phyloP scores from a whole-genome alignment of 2,888 invertebrate species.

The Spodoptera exigua region DNA sequence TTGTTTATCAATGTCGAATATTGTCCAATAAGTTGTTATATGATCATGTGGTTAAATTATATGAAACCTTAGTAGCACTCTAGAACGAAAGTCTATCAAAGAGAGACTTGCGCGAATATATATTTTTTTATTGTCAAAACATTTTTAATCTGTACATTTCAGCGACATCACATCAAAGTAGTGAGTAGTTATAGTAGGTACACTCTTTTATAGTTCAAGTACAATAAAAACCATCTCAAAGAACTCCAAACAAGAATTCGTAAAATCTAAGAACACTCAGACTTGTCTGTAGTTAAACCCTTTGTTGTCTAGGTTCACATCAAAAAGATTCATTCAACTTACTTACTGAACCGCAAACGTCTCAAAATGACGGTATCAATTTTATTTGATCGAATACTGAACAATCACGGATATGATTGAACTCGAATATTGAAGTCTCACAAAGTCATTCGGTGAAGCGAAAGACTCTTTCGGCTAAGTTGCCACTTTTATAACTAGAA shows the following conservation, averaged over 20 bases:
- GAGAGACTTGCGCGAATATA: too few species aligned
- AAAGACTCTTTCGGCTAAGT: conserved; percentile 72
- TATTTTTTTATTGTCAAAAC: background rate
- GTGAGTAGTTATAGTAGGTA: background rate
- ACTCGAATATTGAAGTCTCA: conserved; percentile 72
- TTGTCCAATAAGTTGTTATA: too few species aligned
- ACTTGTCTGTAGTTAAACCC: conserved; percentile 18
- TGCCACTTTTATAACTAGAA: conserved; percentile 73
- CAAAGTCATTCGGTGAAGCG: conserved; percentile 72
- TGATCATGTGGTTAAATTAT: too few species aligned
- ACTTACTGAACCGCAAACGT: conserved; percentile 50
- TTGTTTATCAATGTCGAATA: too few species aligned
- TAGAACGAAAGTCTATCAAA: too few species aligned
- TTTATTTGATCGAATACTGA: conserved; percentile 63
- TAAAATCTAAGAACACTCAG: background rate
- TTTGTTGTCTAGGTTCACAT: conserved; percentile 29
- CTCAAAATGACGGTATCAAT: conserved; percentile 43
- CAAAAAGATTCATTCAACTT: conserved; percentile 36
- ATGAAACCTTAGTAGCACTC: too few species aligned
- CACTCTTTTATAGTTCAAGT: conserved; percentile 1
- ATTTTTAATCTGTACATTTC: conserved; percentile 2
- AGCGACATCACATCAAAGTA: background rate
- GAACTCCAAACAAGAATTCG: conserved; percentile 10
- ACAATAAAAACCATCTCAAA: background rate
- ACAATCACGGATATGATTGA: conserved; percentile 65